Base-by-base conservation (phyloP, 2,888 invertebrate species). In the Aplocera efformata region DNA sequence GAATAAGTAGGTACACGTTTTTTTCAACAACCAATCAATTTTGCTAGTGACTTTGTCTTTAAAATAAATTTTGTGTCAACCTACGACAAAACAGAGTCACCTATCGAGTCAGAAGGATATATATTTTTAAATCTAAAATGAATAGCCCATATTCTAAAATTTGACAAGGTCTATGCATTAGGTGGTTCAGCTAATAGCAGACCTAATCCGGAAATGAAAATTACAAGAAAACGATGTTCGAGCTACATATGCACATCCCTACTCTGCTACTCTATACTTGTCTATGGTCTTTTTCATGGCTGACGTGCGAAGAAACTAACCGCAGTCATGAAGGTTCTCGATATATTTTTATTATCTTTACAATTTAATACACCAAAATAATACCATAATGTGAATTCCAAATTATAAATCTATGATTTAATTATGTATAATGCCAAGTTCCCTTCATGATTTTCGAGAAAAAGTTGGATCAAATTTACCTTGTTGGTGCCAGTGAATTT, bases 271-370 rank as follows among this genome's bases (percentile, higher is more conserved):
- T 58, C 50, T 58, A 50, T 37, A 24, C 23, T 66, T 50, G 23
- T 72, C 58, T 72, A 23, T 79, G 76, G 78, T 77, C 85, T 84
- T 88, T 88, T 86, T 84, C 86, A 88, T 89, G 88, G 88, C 86
- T 85, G 85, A 85, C 85, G 81, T 85, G 80, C 82, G 53, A 60
- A 73, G 76, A 68, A 70, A 64, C 69, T 64, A 73, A 68, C 72
- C 67, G 81, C 72, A 80, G 86, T 85, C 85, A 88, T 89, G 89
- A 89, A 89, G 89, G 89, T 88, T 75, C 63, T 74, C 48, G 63
- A 52, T 52, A 53, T 58, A 62, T 71, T 61, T 67, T 73, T 67
- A 40, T 53, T 52, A 69, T 61, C 62, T 66, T 52, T 60, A 53
- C 42, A 10, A 30, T 40, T 39, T 54, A 59, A 57, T 49, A 23